Evolutionary conservation across 2,797 vertebrate genomes (phyloP).

Genomic region (Glyptemys insculpta): DNA sequence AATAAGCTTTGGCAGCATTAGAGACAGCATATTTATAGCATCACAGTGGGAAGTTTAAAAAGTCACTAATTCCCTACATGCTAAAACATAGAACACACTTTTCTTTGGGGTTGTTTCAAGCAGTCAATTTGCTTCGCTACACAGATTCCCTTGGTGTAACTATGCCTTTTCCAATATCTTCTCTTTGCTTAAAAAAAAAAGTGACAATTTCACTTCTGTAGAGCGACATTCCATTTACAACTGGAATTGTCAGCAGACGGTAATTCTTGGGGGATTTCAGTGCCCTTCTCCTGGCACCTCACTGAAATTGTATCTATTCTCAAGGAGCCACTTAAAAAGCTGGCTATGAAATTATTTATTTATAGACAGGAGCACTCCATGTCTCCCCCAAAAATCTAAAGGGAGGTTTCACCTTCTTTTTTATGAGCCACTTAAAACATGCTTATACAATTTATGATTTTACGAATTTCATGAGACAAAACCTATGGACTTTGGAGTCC

Average conservation of each 20-base stretch:
- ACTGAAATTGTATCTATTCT: not conserved
- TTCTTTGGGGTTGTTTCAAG: not conserved
- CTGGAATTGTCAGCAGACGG: not conserved
- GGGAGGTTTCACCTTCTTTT: not conserved
- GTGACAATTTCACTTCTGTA: not conserved
- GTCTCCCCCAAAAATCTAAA: not conserved
- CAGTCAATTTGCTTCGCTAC: not conserved
- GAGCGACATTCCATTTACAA: not conserved
- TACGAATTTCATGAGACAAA: not conserved
- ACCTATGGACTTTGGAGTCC: rapidly evolving
- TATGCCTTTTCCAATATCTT: not conserved
- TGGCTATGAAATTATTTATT: not conserved
- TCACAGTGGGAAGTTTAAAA: slow-evolving; percentile 45
- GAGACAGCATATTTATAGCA: slow-evolving; percentile 25
- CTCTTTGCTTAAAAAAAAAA: slow-evolving; percentile 10
- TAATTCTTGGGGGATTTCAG: slow-evolving; percentile 1
- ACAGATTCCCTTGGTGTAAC: not conserved
- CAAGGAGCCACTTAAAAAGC: slow-evolving; percentile 20
- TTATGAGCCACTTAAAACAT: not conserved
- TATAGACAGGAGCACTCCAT: not conserved
- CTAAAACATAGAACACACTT: not conserved
- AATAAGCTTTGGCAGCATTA: slow-evolving; percentile 39
- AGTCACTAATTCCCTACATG: slow-evolving; percentile 37
- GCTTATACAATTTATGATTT: not conserved
- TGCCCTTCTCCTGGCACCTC: not conserved